These are phyloP conservation scores for Noturus placidus DNA, from an alignment of 2,113 vertebrate genomes.

Conservation along the genomic window DNA sequence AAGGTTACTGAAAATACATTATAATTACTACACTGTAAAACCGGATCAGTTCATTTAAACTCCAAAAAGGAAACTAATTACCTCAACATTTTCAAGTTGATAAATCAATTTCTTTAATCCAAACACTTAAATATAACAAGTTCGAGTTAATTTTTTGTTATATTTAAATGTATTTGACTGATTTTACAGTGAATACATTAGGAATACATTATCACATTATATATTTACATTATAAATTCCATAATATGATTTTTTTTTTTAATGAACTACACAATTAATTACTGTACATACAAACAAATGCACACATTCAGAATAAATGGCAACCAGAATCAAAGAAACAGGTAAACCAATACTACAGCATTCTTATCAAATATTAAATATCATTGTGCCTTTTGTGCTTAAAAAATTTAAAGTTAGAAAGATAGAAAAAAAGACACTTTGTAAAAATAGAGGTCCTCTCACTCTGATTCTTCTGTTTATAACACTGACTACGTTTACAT, in stretches of 20 bases:
- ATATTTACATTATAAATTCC: not conserved
- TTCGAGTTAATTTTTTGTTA: too few species aligned
- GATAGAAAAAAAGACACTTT: not conserved
- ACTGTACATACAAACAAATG: not conserved
- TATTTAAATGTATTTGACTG: too few species aligned
- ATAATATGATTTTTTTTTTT: not conserved
- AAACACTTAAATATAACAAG: too few species aligned
- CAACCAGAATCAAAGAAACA: too few species aligned
- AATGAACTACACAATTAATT: not conserved
- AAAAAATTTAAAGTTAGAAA: not conserved
- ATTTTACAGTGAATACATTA: not conserved
- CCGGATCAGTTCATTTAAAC: too few species aligned
- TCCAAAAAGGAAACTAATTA: too few species aligned
- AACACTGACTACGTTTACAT: too few species aligned
- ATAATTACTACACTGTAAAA: not conserved
- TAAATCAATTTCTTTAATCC: too few species aligned
- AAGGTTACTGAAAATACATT: slow-evolving; percentile 48
- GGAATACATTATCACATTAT: not conserved
- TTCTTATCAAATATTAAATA: not conserved
- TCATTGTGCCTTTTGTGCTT: not conserved
- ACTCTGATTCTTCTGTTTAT: not conserved
- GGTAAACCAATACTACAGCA: not conserved
- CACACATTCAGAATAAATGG: not conserved
- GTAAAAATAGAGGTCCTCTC: not conserved
- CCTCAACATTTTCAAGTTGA: too few species aligned